Evolutionary conservation across 2,888 invertebrate species (phyloP), one percentile per base, ranked within the genome.

Genomic region (Tanytarsus gracilentus): DNA sequence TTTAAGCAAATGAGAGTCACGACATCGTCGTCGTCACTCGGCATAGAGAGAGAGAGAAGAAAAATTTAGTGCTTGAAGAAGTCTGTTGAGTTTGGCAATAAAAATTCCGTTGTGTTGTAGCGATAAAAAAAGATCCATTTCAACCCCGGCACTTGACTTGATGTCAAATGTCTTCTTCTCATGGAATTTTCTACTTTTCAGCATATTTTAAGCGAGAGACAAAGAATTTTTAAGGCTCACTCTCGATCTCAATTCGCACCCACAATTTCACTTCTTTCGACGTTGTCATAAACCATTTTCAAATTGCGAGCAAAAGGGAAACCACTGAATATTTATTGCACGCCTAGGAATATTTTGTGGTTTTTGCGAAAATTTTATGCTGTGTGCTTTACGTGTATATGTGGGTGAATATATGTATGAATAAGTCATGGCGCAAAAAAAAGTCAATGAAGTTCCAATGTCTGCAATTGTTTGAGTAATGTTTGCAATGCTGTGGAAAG

Each of bases 261-360:
- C n/a, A n/a, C n/a, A n/a, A n/a, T n/a, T 21, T 44, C 21, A 9
- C 23, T 2, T 44, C 44, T 5, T 44, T 44, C 9, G 18, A 16
- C 18, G 16, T 4, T 40, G n/a, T 21, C 5, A 44, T 44, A 16
- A 44, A 44, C 21, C 18, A 44, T n/a, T 11, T 51, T 51, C 21
- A 33, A 33, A 52, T 33, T 36, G 36, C 18, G 23, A 23, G 8
- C 2, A 26, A 25, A 33, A 26, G 23, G 21, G 23, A 16, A 53
- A 21, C 36, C 53, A 16, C 14, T 53, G 53, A 36, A 53, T 33
- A 39, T 53, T 53, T 53, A 53, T 53, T 23, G 53, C 36, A 53
- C 53, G 36, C 36, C n/a, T 14, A 53, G 53, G 53, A 53, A 25
- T 53, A 26, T 9, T 9, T 16, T 8, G 11, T 23, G 11, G 44